Percentiles rank a stretch among this genome's conserved stretches.
Evolutionary conservation across 2,888 invertebrate species (phyloP).

Genomic region (Zhengitettix transpicula): DNA sequence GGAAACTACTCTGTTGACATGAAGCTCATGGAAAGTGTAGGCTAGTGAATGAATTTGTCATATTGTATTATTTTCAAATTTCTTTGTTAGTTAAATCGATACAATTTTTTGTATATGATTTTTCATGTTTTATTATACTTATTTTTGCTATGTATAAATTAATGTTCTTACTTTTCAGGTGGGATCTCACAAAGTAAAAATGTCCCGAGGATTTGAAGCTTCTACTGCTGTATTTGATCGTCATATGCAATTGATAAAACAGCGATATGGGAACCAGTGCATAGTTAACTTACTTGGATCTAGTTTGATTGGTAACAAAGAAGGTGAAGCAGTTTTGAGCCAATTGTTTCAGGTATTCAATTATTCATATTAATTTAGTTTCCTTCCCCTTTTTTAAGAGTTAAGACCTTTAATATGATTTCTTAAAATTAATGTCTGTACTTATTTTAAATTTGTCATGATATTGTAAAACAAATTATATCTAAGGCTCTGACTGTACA

Average conservation of each 20-base stretch:
- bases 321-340: slow-evolving; percentile 90
- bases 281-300: slow-evolving; percentile 87
- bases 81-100: too few species aligned
- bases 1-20: too few species aligned
- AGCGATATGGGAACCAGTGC: slow-evolving; percentile 79
- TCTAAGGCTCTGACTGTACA: too few species aligned
- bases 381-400: background rate
- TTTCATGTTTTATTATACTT: too few species aligned
- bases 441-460: too few species aligned
- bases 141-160: too few species aligned
- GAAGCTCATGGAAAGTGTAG: too few species aligned
- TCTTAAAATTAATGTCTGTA: too few species aligned
- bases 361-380: background rate
- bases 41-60: too few species aligned
- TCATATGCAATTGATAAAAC: slow-evolving; percentile 70
- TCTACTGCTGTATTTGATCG: slow-evolving; percentile 86
- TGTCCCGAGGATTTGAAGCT: slow-evolving; percentile 89
- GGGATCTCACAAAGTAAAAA: slow-evolving; percentile 94
- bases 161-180: slow-evolving; percentile 35
- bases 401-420: background rate
- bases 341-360: slow-evolving; percentile 62
- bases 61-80: too few species aligned
- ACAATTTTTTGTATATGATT: too few species aligned
- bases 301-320: slow-evolving; percentile 82
- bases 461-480: too few species aligned